Base-by-base conservation (phyloP, 2,888 invertebrate genomes). In the Mactromeris polynyma region DNA sequence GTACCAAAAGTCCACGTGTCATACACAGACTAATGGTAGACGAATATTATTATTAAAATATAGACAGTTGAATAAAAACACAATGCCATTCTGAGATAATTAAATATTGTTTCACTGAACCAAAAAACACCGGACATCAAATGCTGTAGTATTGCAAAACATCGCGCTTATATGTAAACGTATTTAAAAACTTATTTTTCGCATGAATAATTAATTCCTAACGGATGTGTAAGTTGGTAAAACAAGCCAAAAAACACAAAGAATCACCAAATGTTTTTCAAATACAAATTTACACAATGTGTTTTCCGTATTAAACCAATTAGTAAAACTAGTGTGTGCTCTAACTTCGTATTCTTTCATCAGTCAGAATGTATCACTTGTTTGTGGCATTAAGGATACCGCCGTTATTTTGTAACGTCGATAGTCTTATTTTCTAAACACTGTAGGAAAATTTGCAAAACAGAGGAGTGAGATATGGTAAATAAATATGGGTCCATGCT, bases 381-480 rank as follows among this genome's bases (percentile, higher is more conserved):
- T 38, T 42, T 51, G 31, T 26, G 54, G 84, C 11, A 84, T 3
- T 33, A 84, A 36, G 54, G 31, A 73, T 89, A 69, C 78, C 80
- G 46, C 58, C 87, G 89, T 89, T 91, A 90, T 91, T 91, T 91
- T 91, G 91, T 91, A 91, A 91, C 88, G 38, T 81, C 85, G 83
- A 89, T 83, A 64, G 81, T 77, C 19, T 26, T 87, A 85, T 89
- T 91, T 91, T 88, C 88, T 77, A 91, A 91, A 91, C 90, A 91
- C 86, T 79, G 88, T 88, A 87, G 69, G 79, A 51, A 84, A 90
- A 90, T 90, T 90, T 90, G 90, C 86, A 89, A 90, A 90, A 90
- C 90, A 90, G 82, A 21, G 36, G 58, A 26, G 42, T 42, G 42
- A 58, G 87, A 69, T 69, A 81, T 89, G 88, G 69, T 88, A 88